A percentile compares a stretch with the other conserved stretches of the same genome.
Conservation (phyloP, 2,888 invertebrate genomes). For the Metacarcinus magister region DNA sequence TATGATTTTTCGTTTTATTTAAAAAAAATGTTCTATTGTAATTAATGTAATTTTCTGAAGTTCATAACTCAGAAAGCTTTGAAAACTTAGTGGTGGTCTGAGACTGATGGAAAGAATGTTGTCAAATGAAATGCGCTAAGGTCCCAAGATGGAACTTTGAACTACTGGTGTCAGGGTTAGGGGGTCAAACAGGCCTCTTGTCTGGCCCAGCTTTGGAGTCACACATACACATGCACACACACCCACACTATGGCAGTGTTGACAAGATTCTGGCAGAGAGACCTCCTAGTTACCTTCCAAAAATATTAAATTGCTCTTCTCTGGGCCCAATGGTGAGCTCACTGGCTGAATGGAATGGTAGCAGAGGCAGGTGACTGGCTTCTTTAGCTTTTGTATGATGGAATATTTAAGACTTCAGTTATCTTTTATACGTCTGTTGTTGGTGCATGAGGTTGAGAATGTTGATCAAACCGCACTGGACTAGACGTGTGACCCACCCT, state of each 20-base stretch:
- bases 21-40: conserved; percentile 23
- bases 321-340: neutral
- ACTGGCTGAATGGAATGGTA: neutral
- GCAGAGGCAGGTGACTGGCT: conserved; percentile 52
- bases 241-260: neutral
- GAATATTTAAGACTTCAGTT: conserved; percentile 71
- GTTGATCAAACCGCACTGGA: conserved; percentile 56
- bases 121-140: conserved; percentile 46
- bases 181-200: conserved; percentile 39
- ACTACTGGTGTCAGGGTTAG: neutral
- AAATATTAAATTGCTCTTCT: conserved; percentile 18
- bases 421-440: conserved; percentile 70
- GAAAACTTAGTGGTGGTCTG: conserved; percentile 23
- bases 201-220: neutral
- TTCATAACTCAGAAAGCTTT: neutral
- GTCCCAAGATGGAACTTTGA: conserved; percentile 63
- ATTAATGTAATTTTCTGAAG: neutral
- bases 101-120: conserved; percentile 48
- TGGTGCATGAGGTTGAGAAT: conserved; percentile 54
- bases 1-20: conserved; percentile 45
- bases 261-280: neutral
- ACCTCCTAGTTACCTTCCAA: conserved; percentile 1
- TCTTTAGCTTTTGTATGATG: conserved; percentile 73
- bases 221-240: neutral
- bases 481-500: neutral